Conservation (phyloP, 2,113 vertebrate genomes). For the Cyphomyrus discorhynchus region DNA sequence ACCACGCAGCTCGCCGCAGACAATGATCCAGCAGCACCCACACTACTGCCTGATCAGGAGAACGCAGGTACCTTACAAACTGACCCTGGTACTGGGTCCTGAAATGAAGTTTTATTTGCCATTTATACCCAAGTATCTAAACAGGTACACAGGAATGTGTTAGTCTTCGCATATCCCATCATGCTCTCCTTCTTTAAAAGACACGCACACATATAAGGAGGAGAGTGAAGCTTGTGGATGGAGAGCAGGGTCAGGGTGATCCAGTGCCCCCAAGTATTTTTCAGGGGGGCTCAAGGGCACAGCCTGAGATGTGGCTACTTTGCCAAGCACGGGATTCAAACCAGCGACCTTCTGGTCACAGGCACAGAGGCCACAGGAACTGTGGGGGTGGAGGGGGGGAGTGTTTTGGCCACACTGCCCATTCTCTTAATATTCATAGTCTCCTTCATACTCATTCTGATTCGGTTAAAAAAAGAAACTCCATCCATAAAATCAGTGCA, state of each 20-base stretch:
- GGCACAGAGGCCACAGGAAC: not conserved
- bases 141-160: not conserved
- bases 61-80: not conserved
- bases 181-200: not conserved
- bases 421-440: not conserved
- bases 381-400: not conserved
- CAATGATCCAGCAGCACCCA: not conserved
- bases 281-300: not conserved
- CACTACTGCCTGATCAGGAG: not conserved
- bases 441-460: not conserved
- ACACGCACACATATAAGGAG: not conserved
- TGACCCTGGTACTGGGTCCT: not conserved
- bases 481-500: not conserved
- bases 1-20: not conserved
- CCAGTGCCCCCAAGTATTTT: not conserved
- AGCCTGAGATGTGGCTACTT: not conserved
- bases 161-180: not conserved
- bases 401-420: not conserved
- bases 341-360: not conserved
- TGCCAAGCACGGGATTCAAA: not conserved
- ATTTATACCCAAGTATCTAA: not conserved
- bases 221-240: not conserved
- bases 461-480: not conserved
- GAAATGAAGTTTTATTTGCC: not conserved
- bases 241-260: not conserved